A percentile compares a stretch with the other conserved stretches of the same genome.
Evolutionary conservation across 2,888 invertebrate species (phyloP).

Genomic region (Papilio demoleus): DNA sequence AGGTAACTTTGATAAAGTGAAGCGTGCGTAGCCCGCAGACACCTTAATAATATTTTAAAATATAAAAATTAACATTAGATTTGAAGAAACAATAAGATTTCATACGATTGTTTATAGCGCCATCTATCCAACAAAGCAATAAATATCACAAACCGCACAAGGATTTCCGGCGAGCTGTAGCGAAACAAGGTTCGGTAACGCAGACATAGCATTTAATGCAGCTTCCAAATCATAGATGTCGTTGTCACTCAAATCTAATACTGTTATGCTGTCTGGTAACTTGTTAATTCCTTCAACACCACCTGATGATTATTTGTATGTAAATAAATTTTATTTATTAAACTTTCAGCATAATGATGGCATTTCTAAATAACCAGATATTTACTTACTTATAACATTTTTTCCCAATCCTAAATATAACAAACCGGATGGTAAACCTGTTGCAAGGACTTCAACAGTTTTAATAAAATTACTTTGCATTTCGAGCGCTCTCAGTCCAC

Average conservation of each 20-base stretch:
- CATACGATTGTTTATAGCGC: constrained; percentile 46
- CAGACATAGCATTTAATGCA: constrained; percentile 64
- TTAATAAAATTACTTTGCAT: constrained; percentile 77
- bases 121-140: constrained; percentile 54
- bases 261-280: constrained; percentile 59
- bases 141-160: constrained; percentile 72
- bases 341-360: not conserved
- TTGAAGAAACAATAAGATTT: not conserved
- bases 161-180: constrained; percentile 83
- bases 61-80: not conserved
- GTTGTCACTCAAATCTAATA: constrained; percentile 83
- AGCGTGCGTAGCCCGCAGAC: constrained; percentile 74
- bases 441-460: constrained; percentile 59
- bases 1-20: constrained; percentile 65
- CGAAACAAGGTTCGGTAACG: constrained; percentile 67
- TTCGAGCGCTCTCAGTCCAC: constrained; percentile 71
- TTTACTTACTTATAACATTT: constrained; percentile 64
- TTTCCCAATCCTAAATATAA: constrained; percentile 79
- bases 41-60: constrained; percentile 57
- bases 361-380: not conserved
- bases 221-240: constrained; percentile 80
- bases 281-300: constrained; percentile 51
- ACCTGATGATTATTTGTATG: constrained; percentile 51
- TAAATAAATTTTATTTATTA: not conserved
- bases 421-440: constrained; percentile 65